Evolutionary conservation across 2,888 invertebrate genomes (phyloP).

Genomic region (Celastrina argiolus): DNA sequence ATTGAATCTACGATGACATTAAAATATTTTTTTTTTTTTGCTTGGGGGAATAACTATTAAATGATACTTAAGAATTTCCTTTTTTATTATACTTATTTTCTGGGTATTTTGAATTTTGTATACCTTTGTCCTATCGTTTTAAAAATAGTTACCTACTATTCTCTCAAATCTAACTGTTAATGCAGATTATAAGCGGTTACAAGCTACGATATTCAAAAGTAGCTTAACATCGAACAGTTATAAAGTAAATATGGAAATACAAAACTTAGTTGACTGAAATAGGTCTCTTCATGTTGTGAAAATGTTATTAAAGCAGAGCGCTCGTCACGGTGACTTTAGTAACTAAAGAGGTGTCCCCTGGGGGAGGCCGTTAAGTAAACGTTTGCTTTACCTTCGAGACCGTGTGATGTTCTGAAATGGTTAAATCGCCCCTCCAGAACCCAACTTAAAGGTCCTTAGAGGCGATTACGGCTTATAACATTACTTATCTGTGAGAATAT

Average conservation of each 20-base stretch:
- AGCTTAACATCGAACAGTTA: too few relatives aligned
- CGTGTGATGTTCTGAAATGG: conserved; percentile 18
- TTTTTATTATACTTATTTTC: too few relatives aligned
- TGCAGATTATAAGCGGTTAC: too few relatives aligned
- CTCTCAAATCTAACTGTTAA: too few relatives aligned
- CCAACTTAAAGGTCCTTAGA: neutral
- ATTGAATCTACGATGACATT: neutral
- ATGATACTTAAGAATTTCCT: too few relatives aligned
- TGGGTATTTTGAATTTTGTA: too few relatives aligned
- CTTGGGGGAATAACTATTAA: too few relatives aligned
- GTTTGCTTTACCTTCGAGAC: neutral
- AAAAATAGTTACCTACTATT: too few relatives aligned
- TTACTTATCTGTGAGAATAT: neutral
- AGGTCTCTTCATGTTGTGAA: neutral
- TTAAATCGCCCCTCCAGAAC: neutral
- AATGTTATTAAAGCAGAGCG: neutral
- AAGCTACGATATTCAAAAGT: too few relatives aligned
- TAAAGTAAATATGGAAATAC: too few relatives aligned
- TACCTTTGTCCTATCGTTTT: too few relatives aligned
- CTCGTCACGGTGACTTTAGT: neutral
- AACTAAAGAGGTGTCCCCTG: conserved; percentile 2
- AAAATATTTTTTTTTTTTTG: neutral
- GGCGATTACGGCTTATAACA: conserved; percentile 8
- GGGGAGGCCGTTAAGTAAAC: conserved; percentile 1
- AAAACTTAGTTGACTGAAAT: neutral